Evolutionary conservation across 2,113 vertebrate species (phyloP).

Genomic region (Oncorhynchus mykiss): DNA sequence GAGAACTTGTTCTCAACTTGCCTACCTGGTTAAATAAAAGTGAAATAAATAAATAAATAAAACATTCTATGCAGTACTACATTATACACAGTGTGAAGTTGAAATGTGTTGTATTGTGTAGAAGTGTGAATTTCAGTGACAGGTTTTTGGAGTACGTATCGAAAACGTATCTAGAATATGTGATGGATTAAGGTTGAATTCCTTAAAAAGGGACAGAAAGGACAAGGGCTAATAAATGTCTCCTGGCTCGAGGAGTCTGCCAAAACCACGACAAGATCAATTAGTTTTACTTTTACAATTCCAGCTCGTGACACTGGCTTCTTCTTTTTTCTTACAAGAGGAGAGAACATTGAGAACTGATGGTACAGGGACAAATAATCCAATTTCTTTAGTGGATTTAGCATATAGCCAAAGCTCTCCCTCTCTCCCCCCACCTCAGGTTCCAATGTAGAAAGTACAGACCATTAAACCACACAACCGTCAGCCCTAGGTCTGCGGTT

Average conservation of each 20-base stretch:
- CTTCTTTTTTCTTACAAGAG: too few species aligned
- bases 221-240: slow-evolving; percentile 38
- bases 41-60: too few species aligned
- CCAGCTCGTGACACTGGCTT: neutral
- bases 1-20: too few species aligned
- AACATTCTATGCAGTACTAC: too few species aligned
- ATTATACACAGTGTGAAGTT: too few species aligned
- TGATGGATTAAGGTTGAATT: slow-evolving; percentile 35
- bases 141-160: too few species aligned
- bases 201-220: slow-evolving; percentile 22
- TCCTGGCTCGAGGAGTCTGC: slow-evolving; percentile 53
- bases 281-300: slow-evolving; percentile 46
- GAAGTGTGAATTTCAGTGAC: too few species aligned
- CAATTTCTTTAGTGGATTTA: slow-evolving; percentile 42
- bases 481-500: too few species aligned
- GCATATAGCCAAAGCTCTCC: slow-evolving; percentile 26
- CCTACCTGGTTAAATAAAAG: too few species aligned
- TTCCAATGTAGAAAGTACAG: too few species aligned
- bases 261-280: slow-evolving; percentile 50
- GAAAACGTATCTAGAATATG: neutral
- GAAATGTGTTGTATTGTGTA: too few species aligned
- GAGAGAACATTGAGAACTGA: slow-evolving; percentile 30
- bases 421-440: neutral
- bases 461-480: too few species aligned
- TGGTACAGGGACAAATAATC: slow-evolving; percentile 29